A percentile compares a stretch with the other conserved stretches of the same genome.
These are phyloP conservation scores for Anolis sagrei DNA, from an alignment of 2,113 vertebrate species.

Conservation along the genomic window DNA sequence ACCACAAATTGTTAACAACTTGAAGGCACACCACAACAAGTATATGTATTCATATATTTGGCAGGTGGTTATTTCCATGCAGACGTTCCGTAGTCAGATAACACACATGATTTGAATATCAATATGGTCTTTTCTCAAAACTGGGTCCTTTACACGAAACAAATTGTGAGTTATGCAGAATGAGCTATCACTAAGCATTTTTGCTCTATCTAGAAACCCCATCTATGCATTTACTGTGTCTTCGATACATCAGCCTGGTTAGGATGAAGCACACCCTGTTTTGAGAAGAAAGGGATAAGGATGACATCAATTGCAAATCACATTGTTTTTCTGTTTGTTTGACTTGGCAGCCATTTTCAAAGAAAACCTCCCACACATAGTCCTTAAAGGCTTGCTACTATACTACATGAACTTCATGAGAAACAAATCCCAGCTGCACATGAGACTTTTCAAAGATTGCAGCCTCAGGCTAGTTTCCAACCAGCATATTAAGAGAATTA, in stretches of 20 bases:
- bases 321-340: constrained; percentile 26
- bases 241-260: neutral
- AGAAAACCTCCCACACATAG: constrained; percentile 7
- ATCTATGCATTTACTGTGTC: constrained; percentile 21
- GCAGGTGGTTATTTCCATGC: neutral
- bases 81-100: neutral
- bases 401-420: constrained; percentile 36
- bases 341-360: constrained; percentile 46
- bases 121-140: constrained; percentile 10
- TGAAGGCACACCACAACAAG: neutral
- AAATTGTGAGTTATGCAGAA: neutral
- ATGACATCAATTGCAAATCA: constrained; percentile 39
- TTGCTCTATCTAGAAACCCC: neutral
- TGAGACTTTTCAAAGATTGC: constrained; percentile 60
- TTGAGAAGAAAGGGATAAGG: constrained; percentile 39
- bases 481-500: constrained; percentile 52
- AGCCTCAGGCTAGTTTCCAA: constrained; percentile 56
- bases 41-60: constrained; percentile 35
- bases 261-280: neutral
- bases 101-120: neutral
- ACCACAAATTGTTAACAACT: neutral
- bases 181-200: neutral
- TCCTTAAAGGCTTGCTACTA: constrained; percentile 51
- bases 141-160: neutral
- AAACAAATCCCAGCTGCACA: constrained; percentile 37